Base-by-base conservation (phyloP, 2,888 invertebrate genomes). In the Hypomecis atomaria region DNA sequence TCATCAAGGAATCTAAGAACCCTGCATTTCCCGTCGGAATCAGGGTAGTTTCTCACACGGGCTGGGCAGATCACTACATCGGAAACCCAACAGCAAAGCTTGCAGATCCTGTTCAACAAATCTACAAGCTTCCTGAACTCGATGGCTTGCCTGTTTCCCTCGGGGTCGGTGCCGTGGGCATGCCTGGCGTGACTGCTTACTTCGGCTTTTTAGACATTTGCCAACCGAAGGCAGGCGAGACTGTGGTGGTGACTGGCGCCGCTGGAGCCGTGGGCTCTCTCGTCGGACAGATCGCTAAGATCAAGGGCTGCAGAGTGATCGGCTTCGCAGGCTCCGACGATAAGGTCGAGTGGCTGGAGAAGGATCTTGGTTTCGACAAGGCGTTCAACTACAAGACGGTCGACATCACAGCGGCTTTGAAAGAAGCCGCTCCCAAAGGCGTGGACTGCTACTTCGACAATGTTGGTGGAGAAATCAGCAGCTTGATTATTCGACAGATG, bases 361-460 rank as follows among this genome's bases (percentile, higher is more conserved):
- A 94, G 6, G 94, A 95, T 36, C 82, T 96, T 0, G 94, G 95
- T 6, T 96, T 96, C 76, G 95, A 97, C 79, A 87, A 93, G 71
- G 96, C 94, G 2, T 94, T 95, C 70, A 96, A 97, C 87, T 97
- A 96, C 83, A 96, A 96, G 82, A 95, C 74, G 83, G 92, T 84
- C 4, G 83, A 95, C 73, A 72, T 95, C 11, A 76, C 81, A 0
- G 78, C 88, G 49, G 94, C 93, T n/a, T 83, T 97, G 10, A 93
- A 93, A 64, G 89, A 94, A 82, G 93, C 92, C 47, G 88, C 72
- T 2, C 70, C 72, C 1, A 65, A 69, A 11, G 72, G 72, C 0
- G 70, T 96, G 0, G 96, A 96, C 77, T 95, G 95, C 77, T 96
- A 95, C 78, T 96, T 96, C 78, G 96, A 96, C 78, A 96, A 96